Evolutionary conservation across 2,888 invertebrate species (phyloP), one percentile per base, ranked within the genome.

Genomic region (Melinopterus prodromus): DNA sequence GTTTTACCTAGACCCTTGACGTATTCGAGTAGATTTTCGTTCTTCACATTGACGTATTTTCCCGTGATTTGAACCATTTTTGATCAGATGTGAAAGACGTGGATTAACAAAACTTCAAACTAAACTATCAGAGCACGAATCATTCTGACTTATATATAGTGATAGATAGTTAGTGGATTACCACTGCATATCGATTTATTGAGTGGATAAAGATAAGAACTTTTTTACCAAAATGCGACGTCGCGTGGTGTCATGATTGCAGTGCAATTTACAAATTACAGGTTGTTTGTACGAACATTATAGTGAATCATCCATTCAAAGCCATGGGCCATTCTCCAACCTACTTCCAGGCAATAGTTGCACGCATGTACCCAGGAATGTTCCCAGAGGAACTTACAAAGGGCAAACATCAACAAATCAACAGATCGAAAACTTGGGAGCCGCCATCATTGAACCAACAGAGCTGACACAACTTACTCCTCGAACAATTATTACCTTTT

Each of bases 1-100:
- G 1, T 80, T 82, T 83, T 83, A 85, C 85, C 84, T 7, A 82
- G 16, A 16, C 79, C 81, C 14, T 79, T 69, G 6, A 85, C 70
- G 16, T 84, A 81, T 80, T 83, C 79, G 6, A 38, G 76, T 16
- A 36, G n/a, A 14, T 16, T 38, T 79, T 71, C 69, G 5, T 53
- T 53, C 1, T 12, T 53, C 12, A 9, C 53, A 12, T 53, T 7
- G 12, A 53, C 53, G 53, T 74, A 74, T 26, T 26, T 74, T 74
- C 74, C 74, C 2, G 74, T 35, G 74, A 74, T 36, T n/a, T 74
- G 16, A 7, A 74, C 74, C 74, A 74, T 74, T 7, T 74, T 72
- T n/a, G 26, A 35, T n/a, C 16, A 14, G 16, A 53, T 53, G 53
- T 26, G 53, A 53, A 9, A 53, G 5, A 2, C 12, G 12, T 53